These are phyloP conservation scores for Stenichneumon culpator DNA, from an alignment of 2,888 invertebrate genomes.

Conservation along the genomic window DNA sequence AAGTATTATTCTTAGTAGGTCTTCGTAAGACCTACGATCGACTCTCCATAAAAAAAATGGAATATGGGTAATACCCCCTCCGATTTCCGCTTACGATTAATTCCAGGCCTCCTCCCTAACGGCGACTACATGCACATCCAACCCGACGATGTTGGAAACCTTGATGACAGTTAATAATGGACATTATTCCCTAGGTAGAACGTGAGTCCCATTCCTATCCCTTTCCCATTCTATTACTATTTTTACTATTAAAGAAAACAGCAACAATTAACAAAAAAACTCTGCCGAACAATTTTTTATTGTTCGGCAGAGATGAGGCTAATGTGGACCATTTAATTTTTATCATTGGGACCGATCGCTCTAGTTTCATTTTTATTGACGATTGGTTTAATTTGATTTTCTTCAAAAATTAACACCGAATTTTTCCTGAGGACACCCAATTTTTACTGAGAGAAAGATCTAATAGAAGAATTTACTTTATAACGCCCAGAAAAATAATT, in stretches of 20 bases:
- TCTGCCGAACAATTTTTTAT: not conserved
- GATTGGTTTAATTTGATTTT: too few species aligned
- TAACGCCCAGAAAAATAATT: too few species aligned
- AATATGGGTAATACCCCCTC: not conserved
- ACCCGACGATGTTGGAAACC: slow-evolving; percentile 71
- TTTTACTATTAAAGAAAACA: not conserved
- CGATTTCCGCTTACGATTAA: slow-evolving; percentile 42
- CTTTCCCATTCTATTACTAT: slow-evolving; percentile 39
- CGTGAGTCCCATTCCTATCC: slow-evolving; percentile 59
- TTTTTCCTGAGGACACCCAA: too few species aligned
- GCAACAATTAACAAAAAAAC: too few species aligned
- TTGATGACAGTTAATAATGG: slow-evolving; percentile 66
- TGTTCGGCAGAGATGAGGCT: not conserved
- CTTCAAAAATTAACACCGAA: too few species aligned
- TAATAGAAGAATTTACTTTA: too few species aligned
- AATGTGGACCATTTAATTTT: not conserved
- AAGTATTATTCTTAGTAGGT: not conserved
- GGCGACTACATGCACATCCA: slow-evolving; percentile 81
- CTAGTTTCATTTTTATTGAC: not conserved
- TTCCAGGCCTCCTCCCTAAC: slow-evolving; percentile 80
- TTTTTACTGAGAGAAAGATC: too few species aligned
- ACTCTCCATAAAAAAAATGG: slow-evolving; percentile 7
- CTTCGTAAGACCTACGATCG: slow-evolving; percentile 1
- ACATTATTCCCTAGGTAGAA: slow-evolving; percentile 50
- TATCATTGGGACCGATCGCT: not conserved